These are phyloP conservation scores for Microcebus ravelobensis DNA, from an alignment of 2,113 vertebrate genomes.

Conservation along the genomic window DNA sequence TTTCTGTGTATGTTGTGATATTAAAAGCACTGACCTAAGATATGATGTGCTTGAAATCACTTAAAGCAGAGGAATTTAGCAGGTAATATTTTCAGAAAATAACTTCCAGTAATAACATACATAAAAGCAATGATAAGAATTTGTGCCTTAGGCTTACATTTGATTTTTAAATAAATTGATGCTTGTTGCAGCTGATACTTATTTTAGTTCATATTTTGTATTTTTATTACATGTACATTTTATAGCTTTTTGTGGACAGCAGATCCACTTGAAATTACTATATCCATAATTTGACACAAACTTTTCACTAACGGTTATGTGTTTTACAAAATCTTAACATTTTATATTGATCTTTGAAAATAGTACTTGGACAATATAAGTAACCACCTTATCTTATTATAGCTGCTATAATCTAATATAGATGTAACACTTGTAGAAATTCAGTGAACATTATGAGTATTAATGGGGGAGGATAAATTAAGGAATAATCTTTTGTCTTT, in stretches of 20 bases:
- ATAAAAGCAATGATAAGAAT: background rate
- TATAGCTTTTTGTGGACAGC: background rate
- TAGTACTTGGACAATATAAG: background rate
- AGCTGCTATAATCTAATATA: background rate
- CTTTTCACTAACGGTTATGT: background rate
- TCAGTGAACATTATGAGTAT: background rate
- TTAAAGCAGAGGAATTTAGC: background rate
- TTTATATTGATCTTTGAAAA: slow-evolving; percentile 12
- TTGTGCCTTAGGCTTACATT: background rate
- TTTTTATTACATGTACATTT: background rate
- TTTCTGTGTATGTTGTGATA: background rate
- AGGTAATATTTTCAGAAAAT: slow-evolving; percentile 22
- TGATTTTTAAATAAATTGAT: background rate
- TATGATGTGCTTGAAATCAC: background rate
- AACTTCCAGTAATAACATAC: background rate
- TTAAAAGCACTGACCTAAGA: background rate
- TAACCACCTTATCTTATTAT: background rate
- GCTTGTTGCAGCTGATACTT: background rate
- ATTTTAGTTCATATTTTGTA: background rate
- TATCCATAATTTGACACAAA: background rate
- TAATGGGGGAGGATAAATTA: background rate
- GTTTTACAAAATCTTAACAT: background rate
- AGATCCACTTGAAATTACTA: background rate
- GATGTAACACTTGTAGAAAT: background rate
- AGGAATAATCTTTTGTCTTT: slow-evolving; percentile 66